phyloP scores from a whole-genome alignment of 2,113 vertebrate genomes.

The Lepidothrix coronata region DNA sequence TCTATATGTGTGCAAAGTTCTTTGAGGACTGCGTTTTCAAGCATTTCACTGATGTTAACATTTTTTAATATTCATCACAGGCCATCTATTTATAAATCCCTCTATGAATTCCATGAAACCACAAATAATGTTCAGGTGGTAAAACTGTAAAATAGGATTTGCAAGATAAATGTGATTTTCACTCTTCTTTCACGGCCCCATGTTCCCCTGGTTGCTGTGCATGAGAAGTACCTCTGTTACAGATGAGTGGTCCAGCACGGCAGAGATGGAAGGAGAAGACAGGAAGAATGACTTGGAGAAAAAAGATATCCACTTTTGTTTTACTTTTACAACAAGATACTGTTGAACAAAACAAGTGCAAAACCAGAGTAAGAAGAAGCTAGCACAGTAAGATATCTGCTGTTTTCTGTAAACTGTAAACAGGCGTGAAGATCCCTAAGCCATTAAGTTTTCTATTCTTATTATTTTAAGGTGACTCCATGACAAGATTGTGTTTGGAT shows the following conservation, averaged over 20 bases:
- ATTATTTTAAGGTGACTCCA: fast-evolving
- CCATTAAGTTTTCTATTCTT: neutral
- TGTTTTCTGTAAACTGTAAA: neutral
- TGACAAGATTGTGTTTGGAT: neutral
- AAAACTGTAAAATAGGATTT: neutral
- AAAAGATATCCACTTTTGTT: neutral
- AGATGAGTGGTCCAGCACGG: fast-evolving
- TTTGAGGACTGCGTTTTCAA: neutral
- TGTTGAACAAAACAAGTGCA: neutral
- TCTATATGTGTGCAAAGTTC: neutral
- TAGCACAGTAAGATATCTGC: neutral
- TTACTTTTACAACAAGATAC: neutral
- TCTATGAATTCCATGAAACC: neutral
- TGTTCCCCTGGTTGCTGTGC: neutral
- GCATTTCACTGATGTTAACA: neutral
- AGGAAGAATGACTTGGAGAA: neutral
- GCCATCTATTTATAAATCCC: neutral
- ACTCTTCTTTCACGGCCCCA: fast-evolving
- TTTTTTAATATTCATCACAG: neutral
- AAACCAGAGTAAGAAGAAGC: neutral
- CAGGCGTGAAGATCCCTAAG: neutral
- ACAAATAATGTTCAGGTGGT: neutral
- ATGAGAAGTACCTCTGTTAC: neutral
- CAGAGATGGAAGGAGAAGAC: neutral
- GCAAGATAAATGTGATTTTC: neutral